Base-by-base conservation (phyloP, 1,140 invertebrate genomes). In the Ostrea denselamellosa region DNA sequence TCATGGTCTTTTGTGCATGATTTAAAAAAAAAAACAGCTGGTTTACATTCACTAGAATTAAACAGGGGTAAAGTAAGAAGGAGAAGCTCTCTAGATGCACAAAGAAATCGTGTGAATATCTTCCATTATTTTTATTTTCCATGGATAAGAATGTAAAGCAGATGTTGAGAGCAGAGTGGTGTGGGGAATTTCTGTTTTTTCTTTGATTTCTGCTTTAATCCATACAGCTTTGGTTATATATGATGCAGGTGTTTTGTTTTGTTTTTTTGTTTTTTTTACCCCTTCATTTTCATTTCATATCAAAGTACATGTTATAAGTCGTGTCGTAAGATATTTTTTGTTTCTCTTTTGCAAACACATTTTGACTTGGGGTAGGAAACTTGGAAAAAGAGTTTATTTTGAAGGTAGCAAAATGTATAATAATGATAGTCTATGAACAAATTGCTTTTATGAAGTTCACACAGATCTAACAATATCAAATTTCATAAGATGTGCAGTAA, bases 21-120 rank as follows among this genome's bases (percentile, higher is more conserved):
- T 83, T 51, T 81, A 28, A 81, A 81, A 65, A 81, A 65, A 65
- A 65, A 7, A 81, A 81, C 28, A 44, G 10, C 28, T 81, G 28
- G 44, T 51, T 81, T 81, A 25, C 17, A 19, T 62, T 77, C 68
- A 34, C 22, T 83, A 81, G 51, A 53, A n/a, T 89, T 62, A 53
- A 65, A 84, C 81, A 85, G 28, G 65, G 87, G 44, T 83, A 58
- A 52, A 68, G 62, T 81, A 82, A 65, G 87, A 88, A 88, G 51
- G n/a, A 58, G 58, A 62, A 28, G 12, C 51, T 85, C 58, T 17
- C 86, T 53, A 53, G 56, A 83, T 82, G 68, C 25, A 84, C 44
- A 82, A 62, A 85, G 85, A 84, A 84, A 56, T 82, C 51, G 88
- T 89, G 58, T 87, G 53, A 68, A 25, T 87, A 71, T 84, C 65